phyloP scores from a whole-genome alignment of 2,113 vertebrate species.

The Engraulis encrasicolus region DNA sequence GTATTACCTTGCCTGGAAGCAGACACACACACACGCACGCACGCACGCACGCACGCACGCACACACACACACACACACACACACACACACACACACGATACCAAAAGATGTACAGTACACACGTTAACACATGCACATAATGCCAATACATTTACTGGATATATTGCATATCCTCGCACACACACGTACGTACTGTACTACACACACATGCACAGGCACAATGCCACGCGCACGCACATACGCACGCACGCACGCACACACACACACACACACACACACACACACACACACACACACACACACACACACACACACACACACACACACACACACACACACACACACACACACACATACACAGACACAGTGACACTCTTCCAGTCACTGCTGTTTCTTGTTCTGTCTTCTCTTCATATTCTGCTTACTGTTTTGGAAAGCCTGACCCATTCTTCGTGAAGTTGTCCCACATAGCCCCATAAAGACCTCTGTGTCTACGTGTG shows the following conservation, averaged over 20 bases:
- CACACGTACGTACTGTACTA: background rate
- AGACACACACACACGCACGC: background rate
- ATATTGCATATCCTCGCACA: too few relatives aligned
- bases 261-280: too few relatives aligned
- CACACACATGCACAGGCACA: too few relatives aligned
- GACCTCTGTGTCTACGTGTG: too few relatives aligned
- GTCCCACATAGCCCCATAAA: background rate
- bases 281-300: too few relatives aligned
- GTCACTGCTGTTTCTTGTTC: background rate
- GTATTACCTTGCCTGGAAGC: background rate
- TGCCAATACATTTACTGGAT: too few relatives aligned
- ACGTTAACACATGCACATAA: too few relatives aligned
- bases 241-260: background rate
- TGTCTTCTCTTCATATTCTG: background rate
- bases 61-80: too few relatives aligned
- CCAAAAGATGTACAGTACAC: too few relatives aligned
- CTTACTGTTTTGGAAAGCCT: background rate
- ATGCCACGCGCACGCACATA: background rate
- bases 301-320: background rate
- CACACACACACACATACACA: too few relatives aligned
- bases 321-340: background rate
- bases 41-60: background rate
- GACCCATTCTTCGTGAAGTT: background rate
- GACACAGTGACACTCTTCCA: background rate
- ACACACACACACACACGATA: too few relatives aligned